A percentile compares a stretch with the other conserved stretches of the same genome.
Conservation (phyloP, 1,140 invertebrate species). For the Leptinotarsa texana region DNA sequence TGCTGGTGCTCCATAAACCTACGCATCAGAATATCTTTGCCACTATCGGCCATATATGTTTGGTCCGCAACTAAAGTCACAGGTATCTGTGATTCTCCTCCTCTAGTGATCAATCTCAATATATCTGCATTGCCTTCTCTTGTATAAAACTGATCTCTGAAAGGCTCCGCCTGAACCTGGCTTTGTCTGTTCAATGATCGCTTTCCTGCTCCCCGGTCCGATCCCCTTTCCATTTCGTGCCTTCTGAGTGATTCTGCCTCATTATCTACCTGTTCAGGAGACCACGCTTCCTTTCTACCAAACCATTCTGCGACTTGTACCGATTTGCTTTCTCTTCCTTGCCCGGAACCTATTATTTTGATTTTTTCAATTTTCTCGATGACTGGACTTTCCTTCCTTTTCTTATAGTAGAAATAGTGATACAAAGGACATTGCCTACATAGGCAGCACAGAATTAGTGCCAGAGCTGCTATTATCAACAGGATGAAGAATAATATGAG, state of each 20-base stretch:
- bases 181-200: slow-evolving; percentile 34
- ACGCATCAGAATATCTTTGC: slow-evolving; percentile 79
- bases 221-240: slow-evolving; percentile 77
- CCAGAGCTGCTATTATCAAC: slow-evolving; percentile 70
- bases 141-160: slow-evolving; percentile 74
- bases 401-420: slow-evolving; percentile 54
- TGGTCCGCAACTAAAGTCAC: slow-evolving; percentile 56
- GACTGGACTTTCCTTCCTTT: slow-evolving; percentile 49
- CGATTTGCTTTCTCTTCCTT: slow-evolving; percentile 68
- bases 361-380: slow-evolving; percentile 39
- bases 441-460: slow-evolving; percentile 77
- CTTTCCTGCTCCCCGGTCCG: slow-evolving; percentile 58
- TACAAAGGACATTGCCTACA: slow-evolving; percentile 81
- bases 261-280: slow-evolving; percentile 54
- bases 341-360: slow-evolving; percentile 49
- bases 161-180: slow-evolving; percentile 42
- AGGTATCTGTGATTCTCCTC: slow-evolving; percentile 55
- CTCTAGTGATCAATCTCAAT: slow-evolving; percentile 75
- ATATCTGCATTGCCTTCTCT: slow-evolving; percentile 83
- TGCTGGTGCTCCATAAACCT: slow-evolving; percentile 81
- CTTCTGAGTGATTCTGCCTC: slow-evolving; percentile 72
- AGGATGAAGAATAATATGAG: slow-evolving; percentile 74
- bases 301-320: slow-evolving; percentile 73
- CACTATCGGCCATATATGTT: slow-evolving; percentile 67
- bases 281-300: slow-evolving; percentile 60